Evolutionary conservation across 2,113 vertebrate genomes (phyloP), one percentile per base, ranked within the genome.

Genomic region (Clarias batrachus): DNA sequence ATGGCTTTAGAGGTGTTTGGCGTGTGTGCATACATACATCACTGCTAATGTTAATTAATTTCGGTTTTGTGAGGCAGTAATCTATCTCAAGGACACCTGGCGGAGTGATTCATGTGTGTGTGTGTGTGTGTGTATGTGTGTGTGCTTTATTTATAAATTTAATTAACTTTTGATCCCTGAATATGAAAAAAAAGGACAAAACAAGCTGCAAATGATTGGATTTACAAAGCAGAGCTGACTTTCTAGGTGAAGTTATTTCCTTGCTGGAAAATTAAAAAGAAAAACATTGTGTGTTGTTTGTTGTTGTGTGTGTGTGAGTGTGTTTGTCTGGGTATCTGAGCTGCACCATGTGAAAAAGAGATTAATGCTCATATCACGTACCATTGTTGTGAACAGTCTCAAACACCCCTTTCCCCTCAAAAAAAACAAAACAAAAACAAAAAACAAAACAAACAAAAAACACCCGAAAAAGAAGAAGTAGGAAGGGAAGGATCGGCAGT

Each of bases 341-440:
- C 60, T 68, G 21, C 21, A 73, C 19, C 70, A 33, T 41, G 27
- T 19, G 27, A 57, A 57, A 80, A 80, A 60, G 78, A 80, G 30
- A 95, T 94, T 93, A 91, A 95, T 92, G 94, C 93, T 93, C 94
- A 94, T 90, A 92, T 92, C 95, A 96, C 95, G 94, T 96, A 96
- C 95, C 95, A 95, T 96, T 94, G 93, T 95, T 95, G 94, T 92
- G 93, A 83, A 94, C 91, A 85, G 91, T 93, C 94, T 96, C 94
- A 96, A 94, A 95, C 94, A 93, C 94, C 95, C 95, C 95, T 96
- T 95, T 95, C 95, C 91, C 94, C 93, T 94, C 92, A 94, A 19
- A 94, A 94, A 95, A 94, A 93, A 93, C 70, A 83, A 93, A 92
- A 91, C 79, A 91, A 82, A 92, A 92, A 92, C 60, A 90, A 91